A percentile compares a stretch with the other conserved stretches of the same genome.
Evolutionary conservation across 2,113 vertebrate species (phyloP).

Genomic region (Mystacornis crossleyi): DNA sequence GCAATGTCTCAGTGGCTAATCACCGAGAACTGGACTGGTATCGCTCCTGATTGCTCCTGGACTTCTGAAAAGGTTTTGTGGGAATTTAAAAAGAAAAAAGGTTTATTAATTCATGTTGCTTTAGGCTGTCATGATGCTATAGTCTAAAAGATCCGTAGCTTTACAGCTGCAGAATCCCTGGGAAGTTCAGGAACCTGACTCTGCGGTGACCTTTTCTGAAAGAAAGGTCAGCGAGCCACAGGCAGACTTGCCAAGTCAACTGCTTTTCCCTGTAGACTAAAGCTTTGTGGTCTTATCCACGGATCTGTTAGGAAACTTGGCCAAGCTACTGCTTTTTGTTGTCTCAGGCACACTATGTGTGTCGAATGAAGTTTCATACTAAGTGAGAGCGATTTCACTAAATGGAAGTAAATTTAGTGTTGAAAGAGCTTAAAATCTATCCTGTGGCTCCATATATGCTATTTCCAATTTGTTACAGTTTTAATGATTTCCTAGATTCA

Average conservation of each 20-base stretch:
- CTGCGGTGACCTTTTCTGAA: background rate
- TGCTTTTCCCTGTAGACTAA: slow-evolving; percentile 18
- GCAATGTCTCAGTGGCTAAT: background rate
- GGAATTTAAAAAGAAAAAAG: background rate
- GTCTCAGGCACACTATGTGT: background rate
- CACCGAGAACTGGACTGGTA: background rate
- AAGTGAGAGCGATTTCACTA: background rate
- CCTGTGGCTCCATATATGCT: background rate
- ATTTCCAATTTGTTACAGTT: background rate
- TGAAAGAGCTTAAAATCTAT: background rate
- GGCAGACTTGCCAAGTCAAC: slow-evolving; percentile 39
- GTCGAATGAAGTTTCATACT: background rate
- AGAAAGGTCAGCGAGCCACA: slow-evolving; percentile 17
- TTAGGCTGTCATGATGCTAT: background rate
- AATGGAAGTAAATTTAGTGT: background rate
- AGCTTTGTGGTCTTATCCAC: background rate
- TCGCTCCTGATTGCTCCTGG: background rate
- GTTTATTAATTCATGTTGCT: background rate
- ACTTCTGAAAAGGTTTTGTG: background rate
- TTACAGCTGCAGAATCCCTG: slow-evolving; percentile 9
- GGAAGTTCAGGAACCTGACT: slow-evolving; percentile 37
- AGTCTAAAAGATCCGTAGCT: background rate
- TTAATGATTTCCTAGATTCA: background rate
- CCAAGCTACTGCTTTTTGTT: background rate
- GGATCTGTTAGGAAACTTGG: background rate